Evolutionary conservation across 2,888 invertebrate species (phyloP), one percentile per base, ranked within the genome.

Genomic region (Luperina nickerlii): DNA sequence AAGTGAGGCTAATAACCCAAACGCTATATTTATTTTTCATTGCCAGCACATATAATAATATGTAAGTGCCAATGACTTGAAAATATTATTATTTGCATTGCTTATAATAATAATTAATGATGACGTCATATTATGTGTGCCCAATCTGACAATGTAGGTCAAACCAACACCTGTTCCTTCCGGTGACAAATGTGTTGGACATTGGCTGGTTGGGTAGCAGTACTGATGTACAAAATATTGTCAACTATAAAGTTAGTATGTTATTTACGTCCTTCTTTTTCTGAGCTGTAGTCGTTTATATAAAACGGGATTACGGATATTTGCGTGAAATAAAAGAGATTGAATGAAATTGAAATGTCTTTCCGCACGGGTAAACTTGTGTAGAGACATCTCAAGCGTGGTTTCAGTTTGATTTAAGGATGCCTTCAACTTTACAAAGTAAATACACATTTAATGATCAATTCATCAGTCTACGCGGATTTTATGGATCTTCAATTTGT

Each of bases 101-200:
- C 20, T 18, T 15, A 63, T 15, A 20, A 18, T 38, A n/a, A 27
- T 18, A 48, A 75, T 54, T 15, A 11, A n/a, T 65, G 24, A 71
- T 71, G 54, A 42, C 48, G 65, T 57, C 78, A 67, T 7, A 27
- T 1, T 20, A n/a, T 57, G 48, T 71, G 27, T 11, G 27, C 54
- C 15, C 20, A 48, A 20, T 67, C 38, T 63, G 24, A 62, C 15
- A 65, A 71, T 65, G 20, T 82, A 45, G 82, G 82, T 54, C 68
- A 79, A 57, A 20, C 18, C 8, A 78, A 54, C 78, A 79, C 62
- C 78, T 72, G 67, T 67, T 81, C 8, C 13, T 38, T 60, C 24
- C 60, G n/a, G 32, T 81, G 81, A 67, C 60, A 67, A 62, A 81
- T 81, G 60, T 20, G 32, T 67, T 72, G 3, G 48, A n/a, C 38